These are phyloP conservation scores for Leptatherina wallacei DNA, from an alignment of 2,797 vertebrate species.

Conservation along the genomic window DNA sequence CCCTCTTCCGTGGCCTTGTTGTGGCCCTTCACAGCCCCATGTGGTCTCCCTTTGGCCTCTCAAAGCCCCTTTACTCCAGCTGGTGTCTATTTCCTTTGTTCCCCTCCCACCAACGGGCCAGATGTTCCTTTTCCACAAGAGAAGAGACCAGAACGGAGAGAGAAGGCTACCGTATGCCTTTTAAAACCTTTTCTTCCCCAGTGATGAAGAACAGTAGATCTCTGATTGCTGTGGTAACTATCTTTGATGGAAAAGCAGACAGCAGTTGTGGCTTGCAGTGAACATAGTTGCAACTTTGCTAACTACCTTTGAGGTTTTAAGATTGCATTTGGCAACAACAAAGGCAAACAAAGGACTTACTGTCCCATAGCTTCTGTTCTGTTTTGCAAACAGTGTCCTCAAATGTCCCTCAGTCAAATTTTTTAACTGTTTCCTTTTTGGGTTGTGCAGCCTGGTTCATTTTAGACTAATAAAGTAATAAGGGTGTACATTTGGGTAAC, in stretches of 20 bases:
- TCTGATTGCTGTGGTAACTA: slow-evolving; percentile 2
- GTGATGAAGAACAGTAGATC: neutral
- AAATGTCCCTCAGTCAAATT: slow-evolving; percentile 43
- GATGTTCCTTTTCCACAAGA: slow-evolving; percentile 65
- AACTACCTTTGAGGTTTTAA: slow-evolving; percentile 36
- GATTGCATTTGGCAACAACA: slow-evolving; percentile 34
- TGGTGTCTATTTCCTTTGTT: slow-evolving; percentile 75
- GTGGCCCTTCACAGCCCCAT: slow-evolving; percentile 50
- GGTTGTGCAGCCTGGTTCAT: neutral
- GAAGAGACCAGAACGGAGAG: slow-evolving; percentile 12
- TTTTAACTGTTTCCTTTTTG: slow-evolving; percentile 18
- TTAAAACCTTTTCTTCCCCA: slow-evolving; percentile 1
- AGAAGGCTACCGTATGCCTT: slow-evolving; percentile 12
- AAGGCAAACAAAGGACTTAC: slow-evolving; percentile 38
- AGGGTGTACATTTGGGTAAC: slow-evolving; percentile 24
- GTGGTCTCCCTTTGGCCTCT: slow-evolving; percentile 63
- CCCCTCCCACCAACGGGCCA: slow-evolving; percentile 60
- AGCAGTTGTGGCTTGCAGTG: slow-evolving; percentile 25
- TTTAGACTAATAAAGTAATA: slow-evolving; percentile 12
- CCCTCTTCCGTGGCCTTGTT: slow-evolving; percentile 45
- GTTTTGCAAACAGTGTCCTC: slow-evolving; percentile 27
- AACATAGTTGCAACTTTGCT: slow-evolving; percentile 36
- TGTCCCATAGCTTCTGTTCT: slow-evolving; percentile 31
- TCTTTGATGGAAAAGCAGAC: slow-evolving; percentile 19
- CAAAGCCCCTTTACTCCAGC: slow-evolving; percentile 49